Evolutionary conservation across 2,797 vertebrate genomes (phyloP).

Genomic region (Neomorphus geoffroyi): DNA sequence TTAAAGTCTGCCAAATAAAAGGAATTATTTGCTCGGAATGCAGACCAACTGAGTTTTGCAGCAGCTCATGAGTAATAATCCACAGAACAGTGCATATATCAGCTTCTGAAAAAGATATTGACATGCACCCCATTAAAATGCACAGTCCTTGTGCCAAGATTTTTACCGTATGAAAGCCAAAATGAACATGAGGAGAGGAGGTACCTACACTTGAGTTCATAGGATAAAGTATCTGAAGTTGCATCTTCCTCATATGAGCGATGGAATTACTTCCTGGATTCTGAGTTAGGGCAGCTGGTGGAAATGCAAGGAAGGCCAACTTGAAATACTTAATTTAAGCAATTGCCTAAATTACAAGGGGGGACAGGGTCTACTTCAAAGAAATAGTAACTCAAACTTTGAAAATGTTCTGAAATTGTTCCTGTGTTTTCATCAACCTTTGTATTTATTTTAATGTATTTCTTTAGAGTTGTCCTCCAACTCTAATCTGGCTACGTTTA

Average conservation of each 20-base stretch:
- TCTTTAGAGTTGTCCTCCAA: neutral
- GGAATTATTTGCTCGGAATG: constrained; percentile 13
- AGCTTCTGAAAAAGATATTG: constrained; percentile 1
- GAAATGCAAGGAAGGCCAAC: neutral
- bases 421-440: neutral
- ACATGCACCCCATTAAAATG: neutral
- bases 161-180: neutral
- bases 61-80: neutral
- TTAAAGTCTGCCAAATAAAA: constrained; percentile 22
- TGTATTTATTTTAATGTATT: neutral
- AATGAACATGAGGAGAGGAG: neutral
- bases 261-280: neutral
- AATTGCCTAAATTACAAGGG: neutral
- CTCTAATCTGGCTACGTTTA: neutral
- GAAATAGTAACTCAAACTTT: neutral
- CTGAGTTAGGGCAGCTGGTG: neutral
- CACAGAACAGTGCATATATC: neutral
- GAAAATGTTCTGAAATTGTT: neutral
- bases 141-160: neutral
- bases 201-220: neutral
- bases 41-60: neutral
- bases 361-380: neutral
- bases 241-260: neutral
- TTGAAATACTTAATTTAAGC: neutral
- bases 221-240: neutral